Evolutionary conservation across 2,888 invertebrate genomes (phyloP).

Genomic region (Plutella xylostella): DNA sequence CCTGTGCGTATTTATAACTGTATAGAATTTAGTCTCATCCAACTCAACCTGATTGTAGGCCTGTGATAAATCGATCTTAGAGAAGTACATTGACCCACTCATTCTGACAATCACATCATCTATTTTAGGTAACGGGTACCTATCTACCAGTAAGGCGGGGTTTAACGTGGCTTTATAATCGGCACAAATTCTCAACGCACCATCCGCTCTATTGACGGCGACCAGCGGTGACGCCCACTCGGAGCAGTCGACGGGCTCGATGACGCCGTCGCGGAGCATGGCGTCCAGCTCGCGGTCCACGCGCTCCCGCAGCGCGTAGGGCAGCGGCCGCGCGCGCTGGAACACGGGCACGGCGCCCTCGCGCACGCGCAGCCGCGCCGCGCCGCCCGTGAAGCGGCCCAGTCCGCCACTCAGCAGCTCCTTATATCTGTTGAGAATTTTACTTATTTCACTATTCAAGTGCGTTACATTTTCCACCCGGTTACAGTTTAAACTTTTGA

Average conservation of each 20-base stretch:
- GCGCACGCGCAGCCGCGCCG: conserved; percentile 3
- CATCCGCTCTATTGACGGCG: conserved; percentile 11
- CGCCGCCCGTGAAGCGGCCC: conserved; percentile 8
- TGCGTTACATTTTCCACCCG: not conserved
- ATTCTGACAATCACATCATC: conserved; percentile 5
- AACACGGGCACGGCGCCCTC: conserved; percentile 5
- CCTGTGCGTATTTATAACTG: conserved; percentile 7
- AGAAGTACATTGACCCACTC: conserved; percentile 1
- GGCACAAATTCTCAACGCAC: conserved; percentile 3
- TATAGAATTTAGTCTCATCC: not conserved
- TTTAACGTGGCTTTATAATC: conserved; percentile 8
- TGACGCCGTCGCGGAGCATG: conserved; percentile 1
- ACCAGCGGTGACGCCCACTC: conserved; percentile 14
- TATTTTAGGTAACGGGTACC: conserved; percentile 5
- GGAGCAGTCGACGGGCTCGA: conserved; percentile 3
- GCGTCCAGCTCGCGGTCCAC: conserved; percentile 6
- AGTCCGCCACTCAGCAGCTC: conserved; percentile 1
- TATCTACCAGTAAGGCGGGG: not conserved
- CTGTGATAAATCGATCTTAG: conserved; percentile 6
- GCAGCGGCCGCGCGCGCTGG: not conserved
- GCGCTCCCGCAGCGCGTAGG: conserved; percentile 6
- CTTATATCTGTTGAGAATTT: conserved; percentile 2
- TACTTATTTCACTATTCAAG: too few relatives aligned
- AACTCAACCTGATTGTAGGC: conserved; percentile 2
- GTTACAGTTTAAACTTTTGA: not conserved